Evolutionary conservation across 2,888 invertebrate species (phyloP).

Genomic region (Pycnomerus fuliginosus): DNA sequence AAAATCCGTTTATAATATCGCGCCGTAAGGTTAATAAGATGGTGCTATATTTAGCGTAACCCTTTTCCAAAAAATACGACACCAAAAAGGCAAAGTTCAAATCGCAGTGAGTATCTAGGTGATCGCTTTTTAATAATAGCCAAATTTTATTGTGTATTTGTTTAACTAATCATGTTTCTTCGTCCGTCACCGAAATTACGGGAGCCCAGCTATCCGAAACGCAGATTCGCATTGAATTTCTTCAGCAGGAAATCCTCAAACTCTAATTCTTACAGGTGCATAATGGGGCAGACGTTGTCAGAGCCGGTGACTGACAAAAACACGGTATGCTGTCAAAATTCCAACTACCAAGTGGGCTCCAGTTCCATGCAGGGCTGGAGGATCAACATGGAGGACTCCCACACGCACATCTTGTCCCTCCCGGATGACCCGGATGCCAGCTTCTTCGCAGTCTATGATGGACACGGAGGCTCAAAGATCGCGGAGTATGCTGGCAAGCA

Average conservation of each 20-base stretch:
- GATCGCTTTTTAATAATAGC: conserved; percentile 3
- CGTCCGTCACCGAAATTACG: no score
- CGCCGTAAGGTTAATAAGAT: conserved; percentile 13
- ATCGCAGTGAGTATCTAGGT: conserved; percentile 9
- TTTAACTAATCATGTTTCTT: no score
- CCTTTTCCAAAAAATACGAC: conserved; percentile 16
- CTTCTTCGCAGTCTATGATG: conserved; percentile 97
- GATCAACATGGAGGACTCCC: conserved; percentile 98
- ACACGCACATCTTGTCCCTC: conserved; percentile 90
- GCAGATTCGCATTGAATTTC: no score
- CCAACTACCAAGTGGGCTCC: conserved; percentile 78
- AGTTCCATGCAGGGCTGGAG: conserved; percentile 99
- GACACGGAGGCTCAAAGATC: conserved; percentile 74
- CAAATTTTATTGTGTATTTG: no score
- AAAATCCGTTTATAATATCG: no score
- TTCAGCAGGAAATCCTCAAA: no score
- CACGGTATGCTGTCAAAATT: conserved; percentile 77
- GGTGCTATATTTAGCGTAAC: conserved; percentile 13
- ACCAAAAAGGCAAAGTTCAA: conserved; percentile 11
- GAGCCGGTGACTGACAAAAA: conserved; percentile 94
- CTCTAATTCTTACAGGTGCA: conserved; percentile 25
- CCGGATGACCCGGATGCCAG: conserved; percentile 90
- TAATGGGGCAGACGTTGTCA: conserved; percentile 96
- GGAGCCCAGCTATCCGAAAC: no score
- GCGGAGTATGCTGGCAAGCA: conserved; percentile 95